phyloP scores from a whole-genome alignment of 2,113 vertebrate species.

The Alces alces region DNA sequence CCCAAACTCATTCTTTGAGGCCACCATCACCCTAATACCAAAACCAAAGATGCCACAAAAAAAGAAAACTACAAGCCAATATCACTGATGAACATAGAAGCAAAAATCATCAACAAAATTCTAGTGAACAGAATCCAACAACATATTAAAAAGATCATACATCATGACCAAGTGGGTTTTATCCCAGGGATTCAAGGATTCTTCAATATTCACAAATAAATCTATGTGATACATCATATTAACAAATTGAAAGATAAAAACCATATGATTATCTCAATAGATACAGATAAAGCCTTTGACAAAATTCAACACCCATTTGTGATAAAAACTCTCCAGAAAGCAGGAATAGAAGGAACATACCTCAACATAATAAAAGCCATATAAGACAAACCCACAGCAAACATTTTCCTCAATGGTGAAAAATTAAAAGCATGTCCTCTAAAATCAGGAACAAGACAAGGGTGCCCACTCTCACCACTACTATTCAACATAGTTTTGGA shows the following conservation, averaged over 20 bases:
- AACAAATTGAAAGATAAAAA: not conserved
- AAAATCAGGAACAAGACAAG: not conserved
- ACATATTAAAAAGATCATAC: not conserved
- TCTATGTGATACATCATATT: not conserved
- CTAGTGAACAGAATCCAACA: not conserved
- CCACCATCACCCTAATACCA: not conserved
- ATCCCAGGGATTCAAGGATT: not conserved
- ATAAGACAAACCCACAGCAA: not conserved
- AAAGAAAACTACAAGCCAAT: not conserved
- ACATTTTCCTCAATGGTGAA: not conserved
- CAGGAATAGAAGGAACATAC: not conserved
- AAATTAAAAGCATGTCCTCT: not conserved
- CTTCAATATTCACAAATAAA: not conserved
- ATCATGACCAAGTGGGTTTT: not conserved
- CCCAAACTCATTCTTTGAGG: not conserved
- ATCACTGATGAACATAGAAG: not conserved
- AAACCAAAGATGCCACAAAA: not conserved
- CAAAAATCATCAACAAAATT: not conserved
- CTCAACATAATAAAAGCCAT: not conserved
- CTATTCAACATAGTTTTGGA: not conserved
- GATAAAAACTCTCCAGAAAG: not conserved
- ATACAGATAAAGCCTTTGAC: not conserved
- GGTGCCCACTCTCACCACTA: not conserved
- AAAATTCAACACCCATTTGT: not conserved
- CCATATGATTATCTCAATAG: not conserved